These are phyloP conservation scores for Cariama cristata DNA, from an alignment of 2,113 vertebrate species.

Conservation along the genomic window DNA sequence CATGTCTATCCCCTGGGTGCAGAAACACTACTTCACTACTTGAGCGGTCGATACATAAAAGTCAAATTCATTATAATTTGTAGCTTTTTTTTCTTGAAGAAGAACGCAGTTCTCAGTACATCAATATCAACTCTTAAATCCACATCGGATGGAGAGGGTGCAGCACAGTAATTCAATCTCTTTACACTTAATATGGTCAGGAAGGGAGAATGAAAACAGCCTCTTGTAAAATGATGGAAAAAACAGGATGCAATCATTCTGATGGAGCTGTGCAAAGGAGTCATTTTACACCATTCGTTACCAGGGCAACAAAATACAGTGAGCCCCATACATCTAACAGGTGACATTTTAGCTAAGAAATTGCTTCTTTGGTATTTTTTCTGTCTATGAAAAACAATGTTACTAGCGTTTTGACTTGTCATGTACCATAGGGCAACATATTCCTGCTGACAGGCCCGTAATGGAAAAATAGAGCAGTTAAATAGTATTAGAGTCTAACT, in stretches of 20 bases:
- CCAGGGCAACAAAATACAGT: slow-evolving; percentile 88
- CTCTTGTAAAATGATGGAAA: slow-evolving; percentile 89
- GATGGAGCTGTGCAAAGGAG: slow-evolving; percentile 85
- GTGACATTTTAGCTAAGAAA: slow-evolving; percentile 90
- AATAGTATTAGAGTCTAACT: slow-evolving; percentile 82
- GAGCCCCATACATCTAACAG: slow-evolving; percentile 86
- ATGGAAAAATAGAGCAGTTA: slow-evolving; percentile 86
- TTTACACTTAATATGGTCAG: slow-evolving; percentile 87
- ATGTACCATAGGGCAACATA: slow-evolving; percentile 84
- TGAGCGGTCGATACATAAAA: slow-evolving; percentile 85
- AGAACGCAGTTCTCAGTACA: slow-evolving; percentile 82
- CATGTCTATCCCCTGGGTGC: slow-evolving; percentile 81
- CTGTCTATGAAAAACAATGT: slow-evolving; percentile 87
- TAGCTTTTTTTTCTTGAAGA: slow-evolving; percentile 83
- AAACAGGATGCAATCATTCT: slow-evolving; percentile 90
- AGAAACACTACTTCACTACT: slow-evolving; percentile 84
- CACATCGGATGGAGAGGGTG: slow-evolving; percentile 83
- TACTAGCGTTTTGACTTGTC: slow-evolving; percentile 86
- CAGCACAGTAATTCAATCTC: slow-evolving; percentile 87
- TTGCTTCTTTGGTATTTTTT: slow-evolving; percentile 86
- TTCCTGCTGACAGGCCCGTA: slow-evolving; percentile 83
- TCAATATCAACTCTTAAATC: slow-evolving; percentile 89
- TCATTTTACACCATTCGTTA: slow-evolving; percentile 88
- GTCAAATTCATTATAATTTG: slow-evolving; percentile 91
- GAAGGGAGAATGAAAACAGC: slow-evolving; percentile 88